Base-by-base conservation (phyloP, 1,140 invertebrate species). In the Ganaspis sp. region DNA sequence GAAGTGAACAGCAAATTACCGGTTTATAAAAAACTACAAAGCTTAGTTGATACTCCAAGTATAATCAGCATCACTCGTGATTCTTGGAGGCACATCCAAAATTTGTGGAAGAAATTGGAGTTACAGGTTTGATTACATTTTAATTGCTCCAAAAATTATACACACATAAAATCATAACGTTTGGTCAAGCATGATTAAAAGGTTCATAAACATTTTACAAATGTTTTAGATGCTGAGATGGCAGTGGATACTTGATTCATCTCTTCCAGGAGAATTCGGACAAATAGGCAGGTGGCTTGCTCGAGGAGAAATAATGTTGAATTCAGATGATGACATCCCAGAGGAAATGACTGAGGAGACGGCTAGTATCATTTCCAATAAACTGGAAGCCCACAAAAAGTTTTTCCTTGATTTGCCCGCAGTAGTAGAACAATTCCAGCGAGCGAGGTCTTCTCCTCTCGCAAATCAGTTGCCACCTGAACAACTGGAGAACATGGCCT, bases 211-310 rank as follows among this genome's bases (percentile, higher is more conserved):
- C 1, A 9, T 69, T 70, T 45, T 37, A 64, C 58, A 54, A 49
- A 69, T 70, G n/a, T 17, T 73, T 49, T 92, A 97, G 91, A 93
- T 97, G 91, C 92, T 94, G 79, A 93, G 94, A 85, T 98, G 97
- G 97, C 93, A 96, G 58, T 96, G 96, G 95, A 88, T 95, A 15
- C 90, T 98, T 77, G 97, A 99, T 88, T 94, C 95, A 0, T 92
- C 93, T 74, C 90, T 99, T 34, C 96, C 97, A 8, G 96, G 96
- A 38, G 95, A 96, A 83, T 94, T 99, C 69, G 95, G 95, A 53
- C 92, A 94, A 74, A 93, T 98, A 11, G 97, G 96, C n/a, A 95
- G 96, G 87, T 98, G 98, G 97, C 88, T 99, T 11, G 95, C 95
- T 69, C 93, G 94, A 81, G 97, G 97, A 6, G 97, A 99, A 89